Base-by-base conservation (phyloP, 64 coral and sea anemone genomes). In the Montipora sp. region DNA sequence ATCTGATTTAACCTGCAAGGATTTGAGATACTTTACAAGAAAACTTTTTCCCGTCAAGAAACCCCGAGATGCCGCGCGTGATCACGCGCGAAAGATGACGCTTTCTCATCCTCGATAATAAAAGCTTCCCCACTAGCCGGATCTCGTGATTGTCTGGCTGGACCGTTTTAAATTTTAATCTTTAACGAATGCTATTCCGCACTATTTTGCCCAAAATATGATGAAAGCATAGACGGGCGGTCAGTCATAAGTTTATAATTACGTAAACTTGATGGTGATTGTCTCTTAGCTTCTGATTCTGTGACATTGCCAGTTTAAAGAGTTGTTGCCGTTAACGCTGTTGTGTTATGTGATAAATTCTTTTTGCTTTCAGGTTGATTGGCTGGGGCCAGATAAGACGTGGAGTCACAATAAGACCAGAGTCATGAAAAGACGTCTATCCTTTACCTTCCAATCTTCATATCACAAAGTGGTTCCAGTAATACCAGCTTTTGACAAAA, bases 361-460 rank as follows among this genome's bases (percentile, higher is more conserved):
- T 19, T 82, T n/a, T 69, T 71, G 11, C 9, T 46, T 77, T 22
- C 81, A 99, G 98, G 78, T 95, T 99, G 21, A 99, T 99, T 78
- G 98, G 98, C 12, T 99, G 98, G 98, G 98, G 98, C 22, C 94
- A 99, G 77, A 99, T 99, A 23, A 80, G 98, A 81, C 83, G 98
- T 74, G 98, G 98, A 72, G 91, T 99, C 8, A 99, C 98, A 2
- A 96, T 99, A 75, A 99, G 96, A 87, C 95, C 95, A 59, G 95
- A 97, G 59, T 91, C 93, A 48, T 94, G 61, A 84, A 27, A 85
- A 23, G 7, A 49, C 11, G 2, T 8, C 15, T 43, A 0, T 16
- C 6, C 11, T 9, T 82, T 21, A 69, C 2, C 11, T 72, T 48
- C n/a, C 50, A 12, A 55, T 55, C 51, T 55, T 55, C 6, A 55